A percentile compares a stretch with the other conserved stretches of the same genome.
Conservation (phyloP, 2,113 vertebrate species). For the Thunnus maccoyii region DNA sequence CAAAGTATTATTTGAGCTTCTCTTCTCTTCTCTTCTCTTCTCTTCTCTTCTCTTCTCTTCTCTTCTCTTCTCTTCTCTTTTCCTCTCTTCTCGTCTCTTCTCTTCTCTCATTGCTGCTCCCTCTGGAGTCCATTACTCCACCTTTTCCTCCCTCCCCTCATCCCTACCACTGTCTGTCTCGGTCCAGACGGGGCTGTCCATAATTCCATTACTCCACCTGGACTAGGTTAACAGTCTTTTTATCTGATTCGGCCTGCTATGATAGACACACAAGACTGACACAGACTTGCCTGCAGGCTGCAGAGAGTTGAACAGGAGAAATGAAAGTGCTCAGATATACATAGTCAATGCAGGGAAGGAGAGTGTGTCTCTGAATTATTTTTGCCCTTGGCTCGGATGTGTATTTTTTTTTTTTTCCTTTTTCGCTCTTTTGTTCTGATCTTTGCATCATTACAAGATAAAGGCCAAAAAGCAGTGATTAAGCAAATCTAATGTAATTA, state of each 20-base stretch:
- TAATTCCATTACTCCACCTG: slow-evolving; percentile 82
- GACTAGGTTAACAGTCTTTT: slow-evolving; percentile 77
- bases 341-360: slow-evolving; percentile 57
- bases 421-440: slow-evolving; percentile 53
- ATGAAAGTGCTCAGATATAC: slow-evolving; percentile 66
- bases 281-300: slow-evolving; percentile 65
- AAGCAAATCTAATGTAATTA: slow-evolving; percentile 74
- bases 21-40: slow-evolving; percentile 5
- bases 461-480: slow-evolving; percentile 69
- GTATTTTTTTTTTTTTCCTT: slow-evolving; percentile 3
- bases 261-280: slow-evolving; percentile 64
- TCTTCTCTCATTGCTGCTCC: slow-evolving; percentile 24
- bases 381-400: slow-evolving; percentile 60
- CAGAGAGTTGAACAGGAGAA: slow-evolving; percentile 46
- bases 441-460: slow-evolving; percentile 64
- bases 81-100: slow-evolving; percentile 12
- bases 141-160: slow-evolving; percentile 45
- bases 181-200: slow-evolving; percentile 69
- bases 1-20: slow-evolving; percentile 17
- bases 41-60: background rate
- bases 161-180: slow-evolving; percentile 63
- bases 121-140: slow-evolving; percentile 76
- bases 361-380: slow-evolving; percentile 32
- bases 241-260: slow-evolving; percentile 72
- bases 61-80: background rate